Percentiles rank a stretch among this genome's conserved stretches.
Conservation (phyloP, 2,113 vertebrate genomes). For the Mandrillus leucophaeus region DNA sequence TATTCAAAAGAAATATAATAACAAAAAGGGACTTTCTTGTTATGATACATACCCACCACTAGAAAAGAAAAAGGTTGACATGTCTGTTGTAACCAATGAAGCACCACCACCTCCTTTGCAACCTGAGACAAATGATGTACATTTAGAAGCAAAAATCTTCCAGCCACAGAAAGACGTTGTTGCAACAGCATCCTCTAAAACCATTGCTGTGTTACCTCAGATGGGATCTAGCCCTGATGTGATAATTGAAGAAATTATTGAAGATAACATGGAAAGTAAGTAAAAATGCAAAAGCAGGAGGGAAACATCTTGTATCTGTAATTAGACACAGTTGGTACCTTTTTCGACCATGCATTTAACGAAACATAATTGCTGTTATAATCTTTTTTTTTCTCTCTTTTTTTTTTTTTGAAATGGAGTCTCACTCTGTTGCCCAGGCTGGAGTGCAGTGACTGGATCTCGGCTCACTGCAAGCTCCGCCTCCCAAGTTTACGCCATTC, state of each 20-base stretch:
- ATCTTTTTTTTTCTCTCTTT: neutral
- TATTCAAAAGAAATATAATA: neutral
- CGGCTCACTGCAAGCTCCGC: too few species aligned
- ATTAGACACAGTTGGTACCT: neutral
- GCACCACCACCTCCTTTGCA: neutral
- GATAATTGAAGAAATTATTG: slow-evolving; percentile 89
- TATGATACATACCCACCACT: neutral
- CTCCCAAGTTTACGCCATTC: rapidly evolving
- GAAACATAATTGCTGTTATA: neutral
- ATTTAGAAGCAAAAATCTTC: neutral
- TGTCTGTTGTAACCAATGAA: slow-evolving; percentile 19
- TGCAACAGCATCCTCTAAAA: neutral
- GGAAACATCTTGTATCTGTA: neutral
- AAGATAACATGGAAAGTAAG: slow-evolving; percentile 83
- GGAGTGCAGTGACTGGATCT: too few species aligned
- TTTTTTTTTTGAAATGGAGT: too few species aligned
- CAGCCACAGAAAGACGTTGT: slow-evolving; percentile 27
- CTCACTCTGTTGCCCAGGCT: too few species aligned
- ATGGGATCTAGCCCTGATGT: slow-evolving; percentile 81
- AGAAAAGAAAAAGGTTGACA: slow-evolving; percentile 24
- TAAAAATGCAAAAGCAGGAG: slow-evolving; percentile 34
- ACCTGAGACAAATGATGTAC: neutral
- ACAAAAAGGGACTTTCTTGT: slow-evolving; percentile 47
- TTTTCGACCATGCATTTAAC: neutral
- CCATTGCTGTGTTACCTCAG: neutral